Conservation (phyloP, 2,797 vertebrate genomes). For the Diplodus puntazzo region DNA sequence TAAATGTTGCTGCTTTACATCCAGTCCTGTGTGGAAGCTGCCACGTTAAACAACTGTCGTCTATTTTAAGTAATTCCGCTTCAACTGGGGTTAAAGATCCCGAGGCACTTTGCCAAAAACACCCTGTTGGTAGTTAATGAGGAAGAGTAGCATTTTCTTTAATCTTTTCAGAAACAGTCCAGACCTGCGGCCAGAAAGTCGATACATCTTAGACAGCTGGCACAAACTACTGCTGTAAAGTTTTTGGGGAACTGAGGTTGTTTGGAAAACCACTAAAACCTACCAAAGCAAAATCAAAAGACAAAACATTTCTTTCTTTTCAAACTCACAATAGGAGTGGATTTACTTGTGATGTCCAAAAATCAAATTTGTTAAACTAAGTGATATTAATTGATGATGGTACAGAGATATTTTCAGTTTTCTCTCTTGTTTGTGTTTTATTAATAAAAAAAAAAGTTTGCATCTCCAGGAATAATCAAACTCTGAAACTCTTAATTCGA, state of each 20-base stretch:
- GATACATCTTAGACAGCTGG: neutral
- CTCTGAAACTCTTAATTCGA: neutral
- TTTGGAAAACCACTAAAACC: slow-evolving; percentile 1
- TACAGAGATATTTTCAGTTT: neutral
- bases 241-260: neutral
- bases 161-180: slow-evolving; percentile 27
- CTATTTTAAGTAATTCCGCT: slow-evolving; percentile 32
- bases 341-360: neutral
- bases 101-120: slow-evolving; percentile 6
- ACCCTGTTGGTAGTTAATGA: slow-evolving; percentile 38
- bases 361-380: neutral
- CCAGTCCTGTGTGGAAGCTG: neutral
- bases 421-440: neutral
- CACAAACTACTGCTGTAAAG: neutral
- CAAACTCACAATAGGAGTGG: too few relatives aligned
- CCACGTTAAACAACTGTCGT: slow-evolving; percentile 6
- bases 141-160: slow-evolving; percentile 23
- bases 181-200: neutral
- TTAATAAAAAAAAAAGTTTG: neutral
- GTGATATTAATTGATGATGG: neutral
- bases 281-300: neutral
- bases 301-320: neutral
- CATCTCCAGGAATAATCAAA: neutral
- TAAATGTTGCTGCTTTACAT: neutral
- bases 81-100: slow-evolving; percentile 8